Evolutionary conservation across 2,888 invertebrate genomes (phyloP), one percentile per base, ranked within the genome.

Genomic region (Chelonus formosanus): DNA sequence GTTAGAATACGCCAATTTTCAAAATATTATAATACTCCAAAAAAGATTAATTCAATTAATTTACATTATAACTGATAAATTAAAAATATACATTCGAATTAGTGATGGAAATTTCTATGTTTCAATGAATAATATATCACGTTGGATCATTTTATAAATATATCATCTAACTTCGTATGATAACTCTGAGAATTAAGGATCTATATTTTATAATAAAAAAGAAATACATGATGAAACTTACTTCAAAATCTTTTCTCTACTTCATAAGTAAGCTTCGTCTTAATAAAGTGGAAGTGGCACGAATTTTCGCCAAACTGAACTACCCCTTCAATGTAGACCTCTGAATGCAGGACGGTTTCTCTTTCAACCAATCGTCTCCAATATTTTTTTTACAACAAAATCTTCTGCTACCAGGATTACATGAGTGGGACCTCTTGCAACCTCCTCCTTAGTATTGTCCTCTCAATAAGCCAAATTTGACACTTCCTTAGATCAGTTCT

Each of bases 331-430:
- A 71, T 72, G 72, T 45, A 69, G 74, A 73, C 71, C 65, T 68
- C 65, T 68, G 68, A 68, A 70, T 61, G 59, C 70, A 63, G 70
- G 73, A 71, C 74, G 71, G 74, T 71, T 68, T 68, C 71, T 65
- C 58, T 65, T 56, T 70, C 67, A 68, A 67, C 80, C 76, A 80
- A 78, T 76, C 71, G 70, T 72, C 65, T 61, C 67, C 71, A 72
- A 77, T 75, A 79, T 76, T 80, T 79, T 76, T 71, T 60, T 67
- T 65, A 71, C 71, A 64, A 72, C 67, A 63, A 72, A 67, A 75
- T 74, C 48, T 36, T 74, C 70, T 66, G 71, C 74, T 75, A 76
- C 75, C 75, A 76, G 70, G 73, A 67, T 72, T 70, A 73, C 76
- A 70, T 75, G 77, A 74, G 76, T 75, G 63, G 70, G 31, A 40